These are phyloP conservation scores for Florisuga fusca DNA, from an alignment of 2,797 vertebrate species.

Conservation along the genomic window DNA sequence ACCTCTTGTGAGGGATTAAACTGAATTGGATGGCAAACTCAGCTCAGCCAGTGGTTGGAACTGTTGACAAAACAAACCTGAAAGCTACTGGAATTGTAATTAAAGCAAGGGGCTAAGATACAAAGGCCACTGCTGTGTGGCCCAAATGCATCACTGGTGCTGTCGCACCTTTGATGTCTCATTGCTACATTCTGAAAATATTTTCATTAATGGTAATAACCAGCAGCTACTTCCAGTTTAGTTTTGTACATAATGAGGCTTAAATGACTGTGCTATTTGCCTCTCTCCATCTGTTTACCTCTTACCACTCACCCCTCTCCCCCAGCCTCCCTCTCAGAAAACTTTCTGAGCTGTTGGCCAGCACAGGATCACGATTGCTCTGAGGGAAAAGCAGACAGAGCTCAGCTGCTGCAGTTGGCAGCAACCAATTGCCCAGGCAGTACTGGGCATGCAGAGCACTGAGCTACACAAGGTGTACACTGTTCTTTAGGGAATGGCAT, in stretches of 20 bases:
- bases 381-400: neutral
- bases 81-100: neutral
- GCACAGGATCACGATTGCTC: neutral
- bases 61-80: neutral
- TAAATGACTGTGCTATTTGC: neutral
- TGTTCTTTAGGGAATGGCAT: neutral
- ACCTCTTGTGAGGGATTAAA: neutral
- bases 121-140: neutral
- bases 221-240: neutral
- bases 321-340: neutral
- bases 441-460: rapidly evolving
- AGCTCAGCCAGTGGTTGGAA: rapidly evolving
- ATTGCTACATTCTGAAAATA: neutral
- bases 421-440: neutral
- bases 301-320: neutral
- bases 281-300: conserved; percentile 17
- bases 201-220: neutral
- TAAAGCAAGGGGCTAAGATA: neutral
- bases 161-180: neutral
- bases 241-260: conserved; percentile 1
- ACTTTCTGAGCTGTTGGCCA: conserved; percentile 20
- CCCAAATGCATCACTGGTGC: neutral
- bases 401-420: neutral
- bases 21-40: neutral
- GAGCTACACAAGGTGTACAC: rapidly evolving